These are phyloP conservation scores for Cassiopea xamachana DNA, from an alignment of 30 jellyfish, hydroid and myxozoan species.

Conservation along the genomic window DNA sequence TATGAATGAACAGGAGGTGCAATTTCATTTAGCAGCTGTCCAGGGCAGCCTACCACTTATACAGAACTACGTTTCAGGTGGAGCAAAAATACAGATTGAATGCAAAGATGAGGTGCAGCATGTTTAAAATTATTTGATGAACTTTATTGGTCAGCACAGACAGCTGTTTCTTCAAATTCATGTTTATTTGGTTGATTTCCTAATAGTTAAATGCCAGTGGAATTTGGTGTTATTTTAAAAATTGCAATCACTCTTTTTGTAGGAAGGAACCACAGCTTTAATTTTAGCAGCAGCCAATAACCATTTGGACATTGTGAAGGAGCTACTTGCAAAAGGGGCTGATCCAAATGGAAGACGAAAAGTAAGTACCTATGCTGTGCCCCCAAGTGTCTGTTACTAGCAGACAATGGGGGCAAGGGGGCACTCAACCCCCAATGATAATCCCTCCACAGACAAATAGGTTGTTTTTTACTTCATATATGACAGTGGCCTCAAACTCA, in stretches of 20 bases:
- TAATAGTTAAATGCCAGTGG: background rate
- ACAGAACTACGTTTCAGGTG: slow-evolving; percentile 70
- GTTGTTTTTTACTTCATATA: no score
- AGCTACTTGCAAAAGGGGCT: slow-evolving; percentile 78
- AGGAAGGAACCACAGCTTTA: slow-evolving; percentile 97
- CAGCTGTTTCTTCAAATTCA: background rate
- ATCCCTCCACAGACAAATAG: no score
- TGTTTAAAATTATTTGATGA: background rate
- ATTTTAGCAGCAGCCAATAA: slow-evolving; percentile 94
- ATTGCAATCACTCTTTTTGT: background rate
- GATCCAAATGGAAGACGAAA: slow-evolving; percentile 88
- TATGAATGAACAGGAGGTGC: slow-evolving; percentile 93
- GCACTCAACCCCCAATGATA: no score
- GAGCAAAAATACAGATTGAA: slow-evolving; percentile 75
- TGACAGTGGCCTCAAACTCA: no score
- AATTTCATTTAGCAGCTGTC: slow-evolving; percentile 92
- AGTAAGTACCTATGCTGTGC: slow-evolving; percentile 48
- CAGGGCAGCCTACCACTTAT: slow-evolving; percentile 94
- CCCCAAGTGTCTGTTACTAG: background rate
- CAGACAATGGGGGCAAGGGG: no score
- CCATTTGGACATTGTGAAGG: slow-evolving; percentile 87
- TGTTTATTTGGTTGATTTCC: no score
- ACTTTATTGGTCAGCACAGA: background rate
- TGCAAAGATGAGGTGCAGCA: slow-evolving; percentile 86
- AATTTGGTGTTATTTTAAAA: background rate